Percentiles rank a stretch among this genome's conserved stretches.
These are phyloP conservation scores for Suillia variegata DNA, from an alignment of 2,888 invertebrate species.

Conservation along the genomic window DNA sequence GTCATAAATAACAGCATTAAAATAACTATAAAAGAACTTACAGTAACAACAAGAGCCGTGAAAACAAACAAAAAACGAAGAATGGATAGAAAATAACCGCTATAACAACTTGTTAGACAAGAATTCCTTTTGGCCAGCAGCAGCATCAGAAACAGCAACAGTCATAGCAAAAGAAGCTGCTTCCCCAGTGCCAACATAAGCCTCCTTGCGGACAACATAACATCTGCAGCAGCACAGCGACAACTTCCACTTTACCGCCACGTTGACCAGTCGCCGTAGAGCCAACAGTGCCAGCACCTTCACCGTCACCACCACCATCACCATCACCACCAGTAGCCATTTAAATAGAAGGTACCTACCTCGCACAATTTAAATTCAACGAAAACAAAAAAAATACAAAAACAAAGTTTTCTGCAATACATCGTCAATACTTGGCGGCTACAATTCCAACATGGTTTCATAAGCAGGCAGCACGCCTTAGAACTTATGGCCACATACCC, in stretches of 20 bases:
- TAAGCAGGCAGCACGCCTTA: too few species aligned
- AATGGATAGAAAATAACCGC: conserved; percentile 29
- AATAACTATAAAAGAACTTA: conserved; percentile 18
- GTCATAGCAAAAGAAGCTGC: too few species aligned
- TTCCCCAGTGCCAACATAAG: too few species aligned
- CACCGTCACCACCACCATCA: too few species aligned
- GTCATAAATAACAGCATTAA: conserved; percentile 37
- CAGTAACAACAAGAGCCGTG: conserved; percentile 12
- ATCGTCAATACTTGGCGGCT: background rate
- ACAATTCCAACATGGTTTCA: background rate
- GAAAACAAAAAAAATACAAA: background rate
- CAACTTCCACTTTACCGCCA: background rate
- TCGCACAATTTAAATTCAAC: background rate
- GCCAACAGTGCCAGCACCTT: background rate
- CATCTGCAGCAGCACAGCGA: background rate
- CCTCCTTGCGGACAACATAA: too few species aligned
- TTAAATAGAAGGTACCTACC: background rate
- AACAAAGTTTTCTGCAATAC: background rate
- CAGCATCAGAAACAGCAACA: background rate
- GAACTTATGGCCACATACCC: background rate
- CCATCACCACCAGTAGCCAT: conserved; percentile 1
- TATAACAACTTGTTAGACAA: conserved; percentile 41
- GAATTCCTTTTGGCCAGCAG: conserved; percentile 14
- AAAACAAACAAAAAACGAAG: background rate
- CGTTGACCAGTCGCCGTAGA: background rate